Evolutionary conservation across 2,113 vertebrate species (phyloP).

Genomic region (Cranoglanis bouderius): DNA sequence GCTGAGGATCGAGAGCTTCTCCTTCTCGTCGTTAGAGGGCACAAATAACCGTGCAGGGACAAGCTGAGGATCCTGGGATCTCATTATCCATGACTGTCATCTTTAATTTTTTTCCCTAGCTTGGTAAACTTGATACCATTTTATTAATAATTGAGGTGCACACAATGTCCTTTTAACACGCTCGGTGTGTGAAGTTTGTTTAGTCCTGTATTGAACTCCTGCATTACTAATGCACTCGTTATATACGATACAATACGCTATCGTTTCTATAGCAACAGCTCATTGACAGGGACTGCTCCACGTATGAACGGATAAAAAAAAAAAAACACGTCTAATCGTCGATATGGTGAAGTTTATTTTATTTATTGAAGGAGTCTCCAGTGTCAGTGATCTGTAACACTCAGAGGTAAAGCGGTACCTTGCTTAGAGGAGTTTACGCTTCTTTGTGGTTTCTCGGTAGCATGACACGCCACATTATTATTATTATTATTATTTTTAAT

Average conservation of each 20-base stretch:
- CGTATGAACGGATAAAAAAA: background rate
- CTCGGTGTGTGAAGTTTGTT: no score
- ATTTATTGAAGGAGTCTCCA: background rate
- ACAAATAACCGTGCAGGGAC: slow-evolving; percentile 29
- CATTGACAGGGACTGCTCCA: background rate
- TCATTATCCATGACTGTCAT: background rate
- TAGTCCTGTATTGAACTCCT: background rate
- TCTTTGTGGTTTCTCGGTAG: no score
- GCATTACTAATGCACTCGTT: no score
- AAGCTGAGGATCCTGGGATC: background rate
- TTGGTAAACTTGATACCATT: background rate
- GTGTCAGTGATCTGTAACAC: background rate
- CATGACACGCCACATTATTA: no score
- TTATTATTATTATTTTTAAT: no score
- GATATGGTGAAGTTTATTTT: background rate
- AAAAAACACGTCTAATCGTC: background rate
- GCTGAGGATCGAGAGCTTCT: slow-evolving; percentile 44
- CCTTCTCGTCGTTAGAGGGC: slow-evolving; percentile 60
- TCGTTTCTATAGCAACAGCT: background rate
- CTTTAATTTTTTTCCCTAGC: background rate
- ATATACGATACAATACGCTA: background rate
- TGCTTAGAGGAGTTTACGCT: no score
- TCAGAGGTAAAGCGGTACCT: no score
- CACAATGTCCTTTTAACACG: background rate
- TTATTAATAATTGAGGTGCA: background rate